Percentiles rank a stretch among this genome's conserved stretches.
These are phyloP conservation scores for Dioctria rufipes DNA, from an alignment of 2,888 invertebrate genomes.

Conservation along the genomic window DNA sequence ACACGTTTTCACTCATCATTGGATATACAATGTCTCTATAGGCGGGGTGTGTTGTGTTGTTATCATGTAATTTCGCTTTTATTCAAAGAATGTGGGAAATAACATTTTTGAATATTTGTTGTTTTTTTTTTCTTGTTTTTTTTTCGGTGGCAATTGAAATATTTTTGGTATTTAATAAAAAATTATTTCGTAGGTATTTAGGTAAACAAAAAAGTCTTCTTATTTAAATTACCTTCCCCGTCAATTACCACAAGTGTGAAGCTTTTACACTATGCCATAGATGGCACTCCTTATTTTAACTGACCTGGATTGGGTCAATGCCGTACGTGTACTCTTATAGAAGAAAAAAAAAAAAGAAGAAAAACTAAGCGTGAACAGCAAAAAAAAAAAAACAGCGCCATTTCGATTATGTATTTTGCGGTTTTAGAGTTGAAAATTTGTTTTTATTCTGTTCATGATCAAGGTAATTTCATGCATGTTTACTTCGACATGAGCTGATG, in stretches of 20 bases:
- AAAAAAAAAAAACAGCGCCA: background rate
- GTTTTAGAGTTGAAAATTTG: slow-evolving; percentile 17
- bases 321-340: background rate
- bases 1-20: slow-evolving; percentile 27
- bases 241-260: slow-evolving; percentile 35
- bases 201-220: too few relatives aligned
- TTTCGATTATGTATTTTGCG: slow-evolving; percentile 11
- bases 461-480: slow-evolving; percentile 4
- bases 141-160: too few relatives aligned
- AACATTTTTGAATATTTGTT: too few relatives aligned
- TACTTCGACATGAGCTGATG: too few relatives aligned
- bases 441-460: slow-evolving; percentile 40
- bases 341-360: too few relatives aligned
- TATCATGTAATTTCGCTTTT: slow-evolving; percentile 21
- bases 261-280: slow-evolving; percentile 9
- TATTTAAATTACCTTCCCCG: slow-evolving; percentile 37
- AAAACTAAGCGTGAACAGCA: background rate
- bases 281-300: background rate
- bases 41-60: background rate
- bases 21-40: background rate
- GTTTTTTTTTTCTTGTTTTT: too few relatives aligned
- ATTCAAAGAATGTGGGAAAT: slow-evolving; percentile 20
- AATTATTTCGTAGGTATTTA: too few relatives aligned
- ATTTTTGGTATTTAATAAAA: too few relatives aligned
- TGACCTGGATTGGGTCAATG: slow-evolving; percentile 47